Percentiles rank a stretch among this genome's conserved stretches.
Evolutionary conservation across 2,888 invertebrate species (phyloP).

Genomic region (Pachycephus smyrnensis): DNA sequence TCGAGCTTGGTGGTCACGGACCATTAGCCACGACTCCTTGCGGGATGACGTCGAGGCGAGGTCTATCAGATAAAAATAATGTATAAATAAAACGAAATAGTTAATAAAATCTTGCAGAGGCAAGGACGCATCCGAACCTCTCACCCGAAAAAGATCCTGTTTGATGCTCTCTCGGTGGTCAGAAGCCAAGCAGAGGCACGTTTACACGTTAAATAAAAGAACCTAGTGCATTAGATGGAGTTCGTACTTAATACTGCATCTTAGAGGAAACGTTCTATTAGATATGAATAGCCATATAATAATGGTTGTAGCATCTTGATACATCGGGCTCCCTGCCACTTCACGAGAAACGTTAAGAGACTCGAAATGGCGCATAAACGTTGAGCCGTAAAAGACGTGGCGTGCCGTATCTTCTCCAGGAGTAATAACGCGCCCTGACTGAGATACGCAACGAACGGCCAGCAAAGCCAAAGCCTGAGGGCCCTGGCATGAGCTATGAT

Average conservation of each 20-base stretch:
- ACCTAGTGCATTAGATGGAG: background rate
- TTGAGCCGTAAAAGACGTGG: constrained; percentile 53
- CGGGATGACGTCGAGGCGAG: background rate
- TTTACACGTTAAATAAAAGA: background rate
- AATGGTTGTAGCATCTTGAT: constrained; percentile 44
- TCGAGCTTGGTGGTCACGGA: background rate
- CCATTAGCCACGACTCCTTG: background rate
- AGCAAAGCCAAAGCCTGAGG: constrained; percentile 4
- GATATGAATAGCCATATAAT: constrained; percentile 16
- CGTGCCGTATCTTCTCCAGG: constrained; percentile 48
- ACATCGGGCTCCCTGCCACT: constrained; percentile 8
- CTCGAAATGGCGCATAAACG: constrained; percentile 61
- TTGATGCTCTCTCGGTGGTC: background rate
- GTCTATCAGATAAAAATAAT: background rate
- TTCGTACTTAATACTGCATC: background rate
- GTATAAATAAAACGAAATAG: background rate
- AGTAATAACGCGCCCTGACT: constrained; percentile 40
- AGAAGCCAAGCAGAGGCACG: background rate
- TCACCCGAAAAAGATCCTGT: background rate
- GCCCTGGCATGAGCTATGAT: background rate
- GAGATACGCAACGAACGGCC: constrained; percentile 38
- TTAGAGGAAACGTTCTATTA: background rate
- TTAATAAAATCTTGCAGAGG: background rate
- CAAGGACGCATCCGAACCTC: background rate
- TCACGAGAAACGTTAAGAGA: constrained; percentile 41